Evolutionary conservation across 2,888 invertebrate species (phyloP), one percentile per base, ranked within the genome.

Genomic region (Heliconius ethilla): DNA sequence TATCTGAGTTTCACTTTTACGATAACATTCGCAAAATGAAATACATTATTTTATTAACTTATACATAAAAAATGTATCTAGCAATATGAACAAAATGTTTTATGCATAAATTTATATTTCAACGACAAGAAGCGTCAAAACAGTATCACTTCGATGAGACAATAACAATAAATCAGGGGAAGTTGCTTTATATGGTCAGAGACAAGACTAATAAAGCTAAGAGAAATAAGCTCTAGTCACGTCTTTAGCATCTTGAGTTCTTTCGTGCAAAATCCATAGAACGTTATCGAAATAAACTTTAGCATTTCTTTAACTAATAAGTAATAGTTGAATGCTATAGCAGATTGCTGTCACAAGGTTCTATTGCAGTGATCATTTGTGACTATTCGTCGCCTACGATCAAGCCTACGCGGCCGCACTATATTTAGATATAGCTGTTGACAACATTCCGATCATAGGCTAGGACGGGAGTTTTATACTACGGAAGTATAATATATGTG

Each of bases 351-450:
- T 66, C 65, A 62, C 77, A 77, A 77, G 74, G 77, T 77, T 73
- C 72, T 77, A 69, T 66, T 62, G n/a, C 29, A 65, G 55, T 77
- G 37, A 73, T 69, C 69, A 45, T 45, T 69, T 40, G 75, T 79
- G 77, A 76, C 70, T 79, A 74, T 65, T 70, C 65, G 70, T 79
- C 84, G 82, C 84, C 84, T 82, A 83, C 84, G 81, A 74, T 62
- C 77, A 76, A 82, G 77, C 84, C 85, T 82, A 84, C 85, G 80
- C 84, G 78, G 67, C 76, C 79, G 78, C 80, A 67, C 84, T 83
- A 81, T 84, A 83, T 84, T 81, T 82, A 83, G 83, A 81, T 80
- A 75, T 80, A 75, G 79, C 69, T 80, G 82, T 81, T 82, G 83
- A 84, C 83, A 82, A 78, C 83, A 84, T 84, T 84, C 84, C 81